phyloP scores from a whole-genome alignment of 2,797 vertebrate genomes.

The Novumbra hubbsi region DNA sequence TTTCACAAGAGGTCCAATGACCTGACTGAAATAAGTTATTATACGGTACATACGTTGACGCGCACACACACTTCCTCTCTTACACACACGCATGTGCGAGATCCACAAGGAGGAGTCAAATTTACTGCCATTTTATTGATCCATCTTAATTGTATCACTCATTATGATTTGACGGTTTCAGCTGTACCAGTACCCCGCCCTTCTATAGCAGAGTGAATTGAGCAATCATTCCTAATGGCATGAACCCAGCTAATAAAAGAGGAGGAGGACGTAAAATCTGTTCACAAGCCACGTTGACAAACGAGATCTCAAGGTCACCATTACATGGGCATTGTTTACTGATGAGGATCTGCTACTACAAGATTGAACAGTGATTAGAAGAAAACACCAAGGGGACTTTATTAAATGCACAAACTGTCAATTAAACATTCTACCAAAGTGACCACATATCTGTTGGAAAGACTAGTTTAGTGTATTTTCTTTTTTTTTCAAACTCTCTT shows the following conservation, averaged over 20 bases:
- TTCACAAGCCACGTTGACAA: slow-evolving; percentile 33
- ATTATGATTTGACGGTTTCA: slow-evolving; percentile 60
- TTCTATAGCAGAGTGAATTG: slow-evolving; percentile 55
- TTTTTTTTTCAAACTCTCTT: too few relatives aligned
- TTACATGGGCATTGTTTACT: slow-evolving; percentile 18
- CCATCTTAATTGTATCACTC: slow-evolving; percentile 64
- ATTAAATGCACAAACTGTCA: too few relatives aligned
- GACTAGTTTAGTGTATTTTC: too few relatives aligned
- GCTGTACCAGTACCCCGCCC: slow-evolving; percentile 46
- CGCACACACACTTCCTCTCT: background rate
- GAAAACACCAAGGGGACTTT: too few relatives aligned
- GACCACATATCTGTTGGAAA: too few relatives aligned
- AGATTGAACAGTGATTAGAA: too few relatives aligned
- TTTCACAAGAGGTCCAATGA: background rate
- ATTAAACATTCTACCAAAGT: too few relatives aligned
- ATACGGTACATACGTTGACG: background rate
- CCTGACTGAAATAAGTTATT: background rate
- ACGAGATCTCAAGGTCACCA: slow-evolving; percentile 19
- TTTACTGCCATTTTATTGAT: slow-evolving; percentile 64
- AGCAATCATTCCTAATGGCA: slow-evolving; percentile 61
- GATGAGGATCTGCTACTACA: background rate
- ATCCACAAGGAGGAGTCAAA: slow-evolving; percentile 21
- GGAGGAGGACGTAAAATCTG: slow-evolving; percentile 34
- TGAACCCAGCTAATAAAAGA: slow-evolving; percentile 45
- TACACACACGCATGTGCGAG: background rate